phyloP scores from a whole-genome alignment of 2,113 vertebrate species.

The Amazona guildingii region DNA sequence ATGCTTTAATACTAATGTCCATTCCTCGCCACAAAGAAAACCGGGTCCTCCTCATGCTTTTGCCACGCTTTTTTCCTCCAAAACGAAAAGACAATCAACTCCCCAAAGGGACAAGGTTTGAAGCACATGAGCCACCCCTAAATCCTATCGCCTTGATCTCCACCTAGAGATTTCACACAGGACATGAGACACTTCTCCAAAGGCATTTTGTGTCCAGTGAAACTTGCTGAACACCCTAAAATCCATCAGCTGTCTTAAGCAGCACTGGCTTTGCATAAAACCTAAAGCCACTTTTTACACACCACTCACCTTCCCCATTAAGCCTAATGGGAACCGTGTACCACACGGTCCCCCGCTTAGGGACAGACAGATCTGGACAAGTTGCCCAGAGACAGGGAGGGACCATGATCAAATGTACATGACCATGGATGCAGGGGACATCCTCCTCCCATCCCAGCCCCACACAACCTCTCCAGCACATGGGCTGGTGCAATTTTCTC shows the following conservation, averaged over 20 bases:
- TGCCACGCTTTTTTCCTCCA: background rate
- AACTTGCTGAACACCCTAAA: background rate
- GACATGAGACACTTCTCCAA: background rate
- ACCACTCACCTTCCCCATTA: slow-evolving; percentile 19
- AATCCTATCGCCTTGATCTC: background rate
- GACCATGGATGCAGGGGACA: accelerated
- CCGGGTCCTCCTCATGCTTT: background rate
- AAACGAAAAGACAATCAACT: background rate
- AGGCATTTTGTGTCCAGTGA: background rate
- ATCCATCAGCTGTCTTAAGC: slow-evolving; percentile 14
- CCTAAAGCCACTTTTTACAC: slow-evolving; percentile 20
- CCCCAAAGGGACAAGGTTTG: background rate
- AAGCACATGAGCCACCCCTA: background rate
- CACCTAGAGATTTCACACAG: background rate
- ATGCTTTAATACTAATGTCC: background rate
- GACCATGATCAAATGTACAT: accelerated
- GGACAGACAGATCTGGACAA: background rate
- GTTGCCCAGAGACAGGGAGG: background rate
- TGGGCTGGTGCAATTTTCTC: background rate
- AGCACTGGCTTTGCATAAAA: slow-evolving; percentile 38
- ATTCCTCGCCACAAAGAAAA: background rate
- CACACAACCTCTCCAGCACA: accelerated
- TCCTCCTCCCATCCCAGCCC: background rate
- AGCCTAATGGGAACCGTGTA: background rate
- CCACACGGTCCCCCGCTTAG: accelerated